Evolutionary conservation across 2,888 invertebrate species (phyloP).

Genomic region (Agriopis marginaria): DNA sequence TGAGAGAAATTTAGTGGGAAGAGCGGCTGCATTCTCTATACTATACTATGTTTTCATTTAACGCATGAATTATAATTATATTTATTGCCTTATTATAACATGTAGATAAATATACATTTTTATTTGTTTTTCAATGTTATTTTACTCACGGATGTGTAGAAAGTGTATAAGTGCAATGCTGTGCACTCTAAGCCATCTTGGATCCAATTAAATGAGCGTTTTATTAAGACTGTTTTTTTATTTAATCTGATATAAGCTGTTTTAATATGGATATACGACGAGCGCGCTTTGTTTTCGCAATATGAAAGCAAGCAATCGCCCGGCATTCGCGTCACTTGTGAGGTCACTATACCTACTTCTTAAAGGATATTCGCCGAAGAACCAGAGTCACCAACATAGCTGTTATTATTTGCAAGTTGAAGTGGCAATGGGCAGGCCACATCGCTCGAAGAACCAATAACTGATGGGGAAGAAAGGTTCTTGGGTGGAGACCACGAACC

Average conservation of each 20-base stretch:
- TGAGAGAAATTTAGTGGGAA: background rate
- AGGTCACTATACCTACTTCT: too few species aligned
- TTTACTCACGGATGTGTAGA: background rate
- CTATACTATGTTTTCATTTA: background rate
- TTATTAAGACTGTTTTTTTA: background rate
- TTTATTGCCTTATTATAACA: background rate
- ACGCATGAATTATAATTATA: background rate
- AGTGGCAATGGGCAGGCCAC: too few species aligned
- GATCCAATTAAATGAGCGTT: background rate
- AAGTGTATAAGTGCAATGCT: background rate
- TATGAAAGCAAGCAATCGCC: too few species aligned
- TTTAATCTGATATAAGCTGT: background rate
- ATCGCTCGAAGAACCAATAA: too few species aligned
- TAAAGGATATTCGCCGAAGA: too few species aligned
- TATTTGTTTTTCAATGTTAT: background rate
- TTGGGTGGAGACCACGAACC: too few species aligned
- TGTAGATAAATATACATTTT: background rate
- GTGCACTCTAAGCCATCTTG: slow-evolving; percentile 1
- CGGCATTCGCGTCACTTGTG: too few species aligned
- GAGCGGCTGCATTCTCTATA: background rate
- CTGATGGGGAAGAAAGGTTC: too few species aligned
- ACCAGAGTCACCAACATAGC: too few species aligned
- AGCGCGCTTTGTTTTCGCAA: too few species aligned
- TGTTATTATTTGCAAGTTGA: too few species aligned
- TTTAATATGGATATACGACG: too few species aligned